Evolutionary conservation across 2,797 vertebrate species (phyloP).

Genomic region (Tokudaia muenninki): DNA sequence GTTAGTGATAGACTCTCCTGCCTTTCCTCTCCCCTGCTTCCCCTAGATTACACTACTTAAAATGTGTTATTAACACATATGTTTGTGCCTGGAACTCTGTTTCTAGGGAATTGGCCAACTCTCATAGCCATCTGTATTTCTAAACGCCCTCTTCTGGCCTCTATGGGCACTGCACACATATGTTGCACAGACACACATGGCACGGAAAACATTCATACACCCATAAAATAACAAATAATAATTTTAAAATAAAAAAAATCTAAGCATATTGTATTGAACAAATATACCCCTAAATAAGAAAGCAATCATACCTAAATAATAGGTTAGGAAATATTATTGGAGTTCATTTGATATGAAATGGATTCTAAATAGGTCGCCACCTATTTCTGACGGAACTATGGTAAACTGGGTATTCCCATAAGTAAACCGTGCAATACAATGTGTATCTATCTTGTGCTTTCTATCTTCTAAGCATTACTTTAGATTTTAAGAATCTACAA

Average conservation of each 20-base stretch:
- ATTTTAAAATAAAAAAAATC: background rate
- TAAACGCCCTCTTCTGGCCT: background rate
- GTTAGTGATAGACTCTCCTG: background rate
- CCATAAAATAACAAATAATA: background rate
- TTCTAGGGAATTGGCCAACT: background rate
- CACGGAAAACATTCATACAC: too few relatives aligned
- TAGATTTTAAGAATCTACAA: background rate
- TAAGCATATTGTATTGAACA: background rate
- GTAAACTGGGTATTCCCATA: background rate
- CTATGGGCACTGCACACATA: background rate
- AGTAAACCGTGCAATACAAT: background rate
- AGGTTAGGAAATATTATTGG: background rate
- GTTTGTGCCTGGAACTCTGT: background rate
- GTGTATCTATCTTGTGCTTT: background rate
- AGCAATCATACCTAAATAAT: background rate
- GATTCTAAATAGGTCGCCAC: background rate
- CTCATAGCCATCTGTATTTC: background rate
- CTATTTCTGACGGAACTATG: background rate
- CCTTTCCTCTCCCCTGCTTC: background rate
- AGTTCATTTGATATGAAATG: conserved; percentile 38
- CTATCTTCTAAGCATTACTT: too few relatives aligned
- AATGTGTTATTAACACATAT: background rate
- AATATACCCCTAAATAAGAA: background rate
- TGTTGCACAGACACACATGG: too few relatives aligned
- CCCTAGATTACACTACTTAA: background rate